phyloP scores from a whole-genome alignment of 2,888 invertebrate genomes.

The Mythimna albipuncta region DNA sequence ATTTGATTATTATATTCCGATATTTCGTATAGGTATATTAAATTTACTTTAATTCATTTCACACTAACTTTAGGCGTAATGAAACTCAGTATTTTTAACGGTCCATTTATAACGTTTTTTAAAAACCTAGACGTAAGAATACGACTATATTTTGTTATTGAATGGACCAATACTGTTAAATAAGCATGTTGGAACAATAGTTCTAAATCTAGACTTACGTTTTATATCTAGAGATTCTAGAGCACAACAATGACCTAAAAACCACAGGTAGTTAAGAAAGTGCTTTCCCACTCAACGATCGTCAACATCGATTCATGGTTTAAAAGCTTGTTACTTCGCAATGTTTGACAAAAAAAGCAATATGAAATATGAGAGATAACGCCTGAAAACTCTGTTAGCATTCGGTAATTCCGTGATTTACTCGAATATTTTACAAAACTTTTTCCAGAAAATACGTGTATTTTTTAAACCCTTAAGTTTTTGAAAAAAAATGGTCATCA shows the following conservation, averaged over 20 bases:
- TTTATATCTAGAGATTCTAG: no score
- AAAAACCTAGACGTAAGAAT: slow-evolving; percentile 1
- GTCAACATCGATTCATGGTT: no score
- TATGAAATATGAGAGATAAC: no score
- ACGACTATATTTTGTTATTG: not conserved
- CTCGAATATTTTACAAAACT: no score
- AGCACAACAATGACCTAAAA: not conserved
- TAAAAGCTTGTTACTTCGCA: no score
- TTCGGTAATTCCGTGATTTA: no score
- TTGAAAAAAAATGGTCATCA: no score
- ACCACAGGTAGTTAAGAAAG: not conserved
- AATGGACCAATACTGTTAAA: not conserved
- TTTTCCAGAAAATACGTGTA: no score
- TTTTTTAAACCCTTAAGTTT: no score
- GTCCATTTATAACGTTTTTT: slow-evolving; percentile 26
- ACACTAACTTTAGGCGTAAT: not conserved
- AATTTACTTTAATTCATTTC: not conserved
- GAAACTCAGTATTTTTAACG: slow-evolving; percentile 3
- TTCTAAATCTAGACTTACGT: not conserved
- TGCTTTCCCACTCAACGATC: no score
- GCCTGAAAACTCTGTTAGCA: no score
- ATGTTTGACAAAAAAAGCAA: no score
- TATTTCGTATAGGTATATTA: not conserved
- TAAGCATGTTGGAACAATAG: slow-evolving; percentile 6
- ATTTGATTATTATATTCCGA: not conserved